Percentiles rank a stretch among this genome's conserved stretches.
Conservation (phyloP, 2,113 vertebrate species). For the Coryphaenoides rupestris region DNA sequence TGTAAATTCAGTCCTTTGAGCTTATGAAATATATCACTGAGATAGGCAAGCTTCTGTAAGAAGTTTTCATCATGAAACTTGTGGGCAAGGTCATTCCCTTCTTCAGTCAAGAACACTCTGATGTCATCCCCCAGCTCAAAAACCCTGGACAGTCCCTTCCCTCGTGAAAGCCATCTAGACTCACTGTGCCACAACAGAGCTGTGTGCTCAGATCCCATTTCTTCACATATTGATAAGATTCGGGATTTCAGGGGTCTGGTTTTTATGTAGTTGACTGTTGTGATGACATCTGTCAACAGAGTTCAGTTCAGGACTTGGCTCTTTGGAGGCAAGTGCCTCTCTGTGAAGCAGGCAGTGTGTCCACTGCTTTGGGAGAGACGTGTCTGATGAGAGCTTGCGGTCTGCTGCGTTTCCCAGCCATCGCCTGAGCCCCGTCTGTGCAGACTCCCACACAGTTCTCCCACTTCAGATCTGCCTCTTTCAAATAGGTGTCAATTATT, state of each 20-base stretch:
- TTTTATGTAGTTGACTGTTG: slow-evolving; percentile 24
- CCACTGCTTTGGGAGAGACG: too few relatives aligned
- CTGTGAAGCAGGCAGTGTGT: slow-evolving; percentile 22
- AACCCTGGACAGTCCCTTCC: slow-evolving; percentile 17
- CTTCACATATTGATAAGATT: too few relatives aligned
- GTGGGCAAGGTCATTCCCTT: slow-evolving; percentile 14
- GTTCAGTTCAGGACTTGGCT: slow-evolving; percentile 18
- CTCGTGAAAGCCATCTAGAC: too few relatives aligned
- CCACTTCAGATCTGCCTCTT: too few relatives aligned
- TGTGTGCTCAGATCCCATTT: too few relatives aligned
- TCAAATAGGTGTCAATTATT: slow-evolving; percentile 12
- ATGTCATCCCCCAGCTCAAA: slow-evolving; percentile 24
- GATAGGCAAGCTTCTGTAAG: slow-evolving; percentile 26
- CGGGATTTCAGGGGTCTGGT: slow-evolving; percentile 19
- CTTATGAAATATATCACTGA: slow-evolving; percentile 32
- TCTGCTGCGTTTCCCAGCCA: slow-evolving; percentile 17
- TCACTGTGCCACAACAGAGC: too few relatives aligned
- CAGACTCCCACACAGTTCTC: too few relatives aligned
- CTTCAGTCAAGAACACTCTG: slow-evolving; percentile 21
- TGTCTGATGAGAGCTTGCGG: too few relatives aligned
- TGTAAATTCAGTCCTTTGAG: slow-evolving; percentile 27
- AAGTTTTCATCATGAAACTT: too few relatives aligned
- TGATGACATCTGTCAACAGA: slow-evolving; percentile 8
- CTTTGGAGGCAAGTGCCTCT: slow-evolving; percentile 12
- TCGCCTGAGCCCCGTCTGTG: slow-evolving; percentile 17